Evolutionary conservation across 2,113 vertebrate species (phyloP), one percentile per base, ranked within the genome.

Genomic region (Leptobrachium leishanense): DNA sequence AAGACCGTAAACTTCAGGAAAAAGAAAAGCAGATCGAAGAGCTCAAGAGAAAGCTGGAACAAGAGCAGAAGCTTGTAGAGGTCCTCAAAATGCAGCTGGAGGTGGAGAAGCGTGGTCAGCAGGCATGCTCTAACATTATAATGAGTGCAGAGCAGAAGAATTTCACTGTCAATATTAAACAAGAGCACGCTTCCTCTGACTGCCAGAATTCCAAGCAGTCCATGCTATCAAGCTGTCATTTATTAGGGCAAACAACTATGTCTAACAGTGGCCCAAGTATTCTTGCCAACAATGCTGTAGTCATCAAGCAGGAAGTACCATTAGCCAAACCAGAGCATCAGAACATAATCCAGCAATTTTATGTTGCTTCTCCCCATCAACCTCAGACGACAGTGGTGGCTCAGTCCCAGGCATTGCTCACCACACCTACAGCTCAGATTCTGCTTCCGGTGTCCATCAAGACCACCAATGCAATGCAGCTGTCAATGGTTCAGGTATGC

Each of bases 1-100:
- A 98, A 84, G 94, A 94, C 73, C 95, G 94, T 81, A 96, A 94
- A 40, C 92, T 99, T 13, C 97, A 97, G 5, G 97, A 98, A 87
- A 99, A 99, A 80, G 95, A 99, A 87, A 94, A 95, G 41, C 97
- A 98, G 89, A 99, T 99, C 1, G 94, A 95, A 71, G 97, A 99
- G 88, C 88, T 99, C 46, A 98, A 98, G 88, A 91, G 93, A 79
- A 97, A 97, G 90, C 90, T 99, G 86, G 96, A 98, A 87, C 95
- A 97, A 75, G 98, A 99, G 86, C 98, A 99, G 87, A 94, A 92
- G 84, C 89, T 99, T 13, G 97, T 99, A 84, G 98, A 99, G 84
- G 95, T 93, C 70, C 88, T 99, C 72, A 99, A 98, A 87, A 97
- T 97, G 95, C 98, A 99, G 82, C 93, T 99, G 12, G 94, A 98